phyloP scores from a whole-genome alignment of 2,888 invertebrate genomes.

The Alviniconcha strummeri region DNA sequence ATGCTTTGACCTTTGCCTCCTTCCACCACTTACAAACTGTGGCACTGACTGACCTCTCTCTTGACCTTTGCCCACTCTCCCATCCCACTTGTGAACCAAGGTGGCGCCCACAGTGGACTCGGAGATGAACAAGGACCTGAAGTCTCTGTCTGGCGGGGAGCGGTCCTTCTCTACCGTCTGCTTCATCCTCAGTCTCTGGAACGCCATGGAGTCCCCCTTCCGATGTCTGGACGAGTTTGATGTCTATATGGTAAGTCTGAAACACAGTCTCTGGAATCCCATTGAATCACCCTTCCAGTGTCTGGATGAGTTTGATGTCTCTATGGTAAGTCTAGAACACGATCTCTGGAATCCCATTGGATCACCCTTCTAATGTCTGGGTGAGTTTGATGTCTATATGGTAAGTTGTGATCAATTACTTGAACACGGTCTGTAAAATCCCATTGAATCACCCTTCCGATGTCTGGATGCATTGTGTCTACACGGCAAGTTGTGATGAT shows the following conservation, averaged over 20 bases:
- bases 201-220: conserved; percentile 93
- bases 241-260: conserved; percentile 88
- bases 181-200: conserved; percentile 94
- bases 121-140: conserved; percentile 65
- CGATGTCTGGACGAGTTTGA: conserved; percentile 96
- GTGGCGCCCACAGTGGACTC: conserved; percentile 38
- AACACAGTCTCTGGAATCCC: conserved; percentile 88
- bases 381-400: conserved; percentile 98
- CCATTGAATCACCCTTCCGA: conserved; percentile 85
- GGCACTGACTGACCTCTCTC: too few relatives aligned
- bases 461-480: conserved; percentile 88
- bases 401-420: too few relatives aligned
- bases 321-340: conserved; percentile 82
- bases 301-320: conserved; percentile 93
- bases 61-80: too few relatives aligned
- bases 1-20: too few relatives aligned
- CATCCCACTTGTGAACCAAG: not conserved
- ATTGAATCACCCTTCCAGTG: conserved; percentile 84
- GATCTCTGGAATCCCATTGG: conserved; percentile 94
- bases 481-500: conserved; percentile 81
- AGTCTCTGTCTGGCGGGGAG: conserved; percentile 93
- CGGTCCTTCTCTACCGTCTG: conserved; percentile 96
- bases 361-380: conserved; percentile 78
- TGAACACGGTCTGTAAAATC: conserved; percentile 87
- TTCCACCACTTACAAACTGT: too few relatives aligned